Percentiles rank a stretch among this genome's conserved stretches.
phyloP scores from a whole-genome alignment of 1,140 invertebrate genomes.

The Diabrotica undecimpunctata region DNA sequence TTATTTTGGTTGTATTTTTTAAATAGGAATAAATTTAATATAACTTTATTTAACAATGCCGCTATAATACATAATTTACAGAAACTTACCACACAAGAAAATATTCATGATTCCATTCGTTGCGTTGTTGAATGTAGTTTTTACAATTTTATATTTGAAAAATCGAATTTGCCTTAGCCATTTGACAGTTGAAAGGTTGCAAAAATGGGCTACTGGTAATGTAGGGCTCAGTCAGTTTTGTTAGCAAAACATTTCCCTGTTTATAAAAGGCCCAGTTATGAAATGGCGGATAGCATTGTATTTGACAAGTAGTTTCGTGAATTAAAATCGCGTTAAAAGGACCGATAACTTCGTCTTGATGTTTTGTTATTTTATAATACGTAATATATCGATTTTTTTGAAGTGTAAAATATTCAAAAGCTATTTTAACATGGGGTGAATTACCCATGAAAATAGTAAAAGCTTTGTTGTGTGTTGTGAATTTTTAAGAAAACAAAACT shows the following conservation, averaged over 20 bases:
- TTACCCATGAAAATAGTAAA: conserved; percentile 21
- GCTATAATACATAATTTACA: too few species aligned
- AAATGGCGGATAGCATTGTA: conserved; percentile 46
- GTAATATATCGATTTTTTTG: conserved; percentile 17
- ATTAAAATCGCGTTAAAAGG: conserved; percentile 17
- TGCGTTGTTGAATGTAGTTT: too few species aligned
- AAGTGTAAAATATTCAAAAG: conserved; percentile 23
- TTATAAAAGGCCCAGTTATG: conserved; percentile 41
- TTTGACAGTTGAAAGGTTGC: conserved; percentile 9
- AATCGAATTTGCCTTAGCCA: neutral
- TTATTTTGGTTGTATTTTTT: neutral
- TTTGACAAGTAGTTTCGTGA: conserved; percentile 33
- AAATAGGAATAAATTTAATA: too few species aligned
- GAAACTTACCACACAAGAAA: too few species aligned
- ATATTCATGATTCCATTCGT: too few species aligned
- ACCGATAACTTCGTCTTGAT: conserved; percentile 14
- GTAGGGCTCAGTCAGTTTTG: conserved; percentile 17
- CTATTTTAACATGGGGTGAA: conserved; percentile 34
- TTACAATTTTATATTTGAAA: neutral
- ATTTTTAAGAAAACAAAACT: conserved; percentile 16
- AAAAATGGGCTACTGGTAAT: conserved; percentile 17
- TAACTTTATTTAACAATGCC: too few species aligned
- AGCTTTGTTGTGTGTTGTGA: conserved; percentile 27
- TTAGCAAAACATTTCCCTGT: conserved; percentile 34
- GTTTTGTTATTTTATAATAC: conserved; percentile 20